Evolutionary conservation across 2,113 vertebrate species (phyloP).

Genomic region (Carlito syrichta): DNA sequence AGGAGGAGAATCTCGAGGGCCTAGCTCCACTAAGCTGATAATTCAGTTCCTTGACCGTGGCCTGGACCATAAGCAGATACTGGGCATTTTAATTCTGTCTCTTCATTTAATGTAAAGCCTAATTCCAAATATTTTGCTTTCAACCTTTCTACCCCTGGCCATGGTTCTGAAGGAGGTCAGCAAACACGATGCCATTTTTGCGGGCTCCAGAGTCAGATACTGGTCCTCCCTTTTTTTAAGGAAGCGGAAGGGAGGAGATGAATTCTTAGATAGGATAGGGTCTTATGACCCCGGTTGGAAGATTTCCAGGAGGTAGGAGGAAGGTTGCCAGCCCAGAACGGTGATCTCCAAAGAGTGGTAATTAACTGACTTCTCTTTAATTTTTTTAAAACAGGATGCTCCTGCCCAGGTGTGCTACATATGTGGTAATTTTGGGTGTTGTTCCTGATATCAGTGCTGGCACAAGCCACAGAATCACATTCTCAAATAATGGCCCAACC

Average conservation of each 20-base stretch:
- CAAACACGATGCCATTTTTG: background rate
- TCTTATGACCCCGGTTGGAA: background rate
- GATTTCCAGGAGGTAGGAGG: slow-evolving; percentile 25
- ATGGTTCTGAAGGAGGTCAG: background rate
- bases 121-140: background rate
- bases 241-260: background rate
- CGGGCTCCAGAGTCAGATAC: background rate
- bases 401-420: slow-evolving; percentile 55
- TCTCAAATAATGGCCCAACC: background rate
- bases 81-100: background rate
- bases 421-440: slow-evolving; percentile 60
- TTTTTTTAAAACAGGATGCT: slow-evolving; percentile 72
- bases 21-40: background rate
- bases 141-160: background rate
- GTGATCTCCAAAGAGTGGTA: slow-evolving; percentile 44
- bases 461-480: background rate
- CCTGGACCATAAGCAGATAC: background rate
- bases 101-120: background rate
- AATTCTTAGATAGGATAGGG: background rate
- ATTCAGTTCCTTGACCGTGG: background rate
- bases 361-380: slow-evolving; percentile 56
- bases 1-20: background rate
- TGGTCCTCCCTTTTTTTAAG: background rate
- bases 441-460: background rate
- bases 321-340: slow-evolving; percentile 19